Conservation (phyloP, 2,113 vertebrate species). For the Athene cunicularia region DNA sequence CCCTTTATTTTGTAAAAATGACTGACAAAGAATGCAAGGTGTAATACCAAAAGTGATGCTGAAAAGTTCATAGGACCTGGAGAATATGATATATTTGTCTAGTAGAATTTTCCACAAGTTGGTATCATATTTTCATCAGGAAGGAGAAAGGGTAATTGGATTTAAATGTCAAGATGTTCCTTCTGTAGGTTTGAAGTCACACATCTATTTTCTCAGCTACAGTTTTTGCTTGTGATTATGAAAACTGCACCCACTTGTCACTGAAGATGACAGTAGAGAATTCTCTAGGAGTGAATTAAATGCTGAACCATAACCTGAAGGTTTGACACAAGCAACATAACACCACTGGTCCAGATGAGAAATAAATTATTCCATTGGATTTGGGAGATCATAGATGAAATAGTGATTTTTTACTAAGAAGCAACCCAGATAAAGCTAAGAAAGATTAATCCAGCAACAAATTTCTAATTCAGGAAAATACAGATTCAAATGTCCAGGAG, state of each 20-base stretch:
- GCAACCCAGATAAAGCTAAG: neutral
- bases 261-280: constrained; percentile 18
- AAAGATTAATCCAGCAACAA: neutral
- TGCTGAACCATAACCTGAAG: neutral
- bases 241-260: constrained; percentile 64
- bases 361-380: neutral
- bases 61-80: constrained; percentile 24
- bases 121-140: constrained; percentile 73
- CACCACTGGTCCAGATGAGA: neutral
- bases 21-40: neutral
- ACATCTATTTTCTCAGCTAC: constrained; percentile 71
- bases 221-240: constrained; percentile 64
- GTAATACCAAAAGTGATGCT: neutral
- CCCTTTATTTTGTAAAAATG: neutral
- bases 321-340: neutral
- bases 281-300: constrained; percentile 35
- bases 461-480: neutral
- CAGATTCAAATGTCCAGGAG: neutral
- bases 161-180: constrained; percentile 85
- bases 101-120: constrained; percentile 48
- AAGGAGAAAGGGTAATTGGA: constrained; percentile 82
- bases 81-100: constrained; percentile 65
- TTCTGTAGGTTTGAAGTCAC: constrained; percentile 64
- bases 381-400: neutral
- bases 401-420: neutral